A percentile compares a stretch with the other conserved stretches of the same genome.
These are phyloP conservation scores for Cossypha polioptera DNA, from an alignment of 2,797 vertebrate genomes.

Conservation along the genomic window DNA sequence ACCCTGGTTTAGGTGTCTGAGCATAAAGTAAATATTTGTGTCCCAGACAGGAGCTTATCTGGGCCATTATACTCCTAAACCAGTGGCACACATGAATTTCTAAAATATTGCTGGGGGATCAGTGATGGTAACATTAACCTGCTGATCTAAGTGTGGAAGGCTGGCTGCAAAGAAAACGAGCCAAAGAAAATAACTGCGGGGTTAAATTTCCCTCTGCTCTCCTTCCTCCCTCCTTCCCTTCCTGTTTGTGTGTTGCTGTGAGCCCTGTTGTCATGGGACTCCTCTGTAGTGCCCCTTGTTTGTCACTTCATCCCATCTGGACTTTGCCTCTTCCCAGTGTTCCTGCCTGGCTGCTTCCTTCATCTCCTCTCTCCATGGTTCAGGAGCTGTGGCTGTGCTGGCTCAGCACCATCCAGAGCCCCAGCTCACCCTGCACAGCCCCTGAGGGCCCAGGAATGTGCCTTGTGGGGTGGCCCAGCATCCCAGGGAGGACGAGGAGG, in stretches of 20 bases:
- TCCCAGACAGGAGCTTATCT: neutral
- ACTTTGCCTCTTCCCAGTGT: neutral
- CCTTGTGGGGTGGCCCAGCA: neutral
- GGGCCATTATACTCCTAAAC: neutral
- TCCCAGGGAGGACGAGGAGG: neutral
- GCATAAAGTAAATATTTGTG: neutral
- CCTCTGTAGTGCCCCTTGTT: neutral
- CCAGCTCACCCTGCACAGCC: neutral
- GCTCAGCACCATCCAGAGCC: neutral
- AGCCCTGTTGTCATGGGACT: neutral
- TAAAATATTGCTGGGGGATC: neutral
- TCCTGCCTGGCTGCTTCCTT: neutral
- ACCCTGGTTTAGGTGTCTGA: neutral
- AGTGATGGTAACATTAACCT: neutral
- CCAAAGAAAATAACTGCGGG: neutral
- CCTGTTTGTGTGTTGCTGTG: neutral
- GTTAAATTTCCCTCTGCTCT: neutral
- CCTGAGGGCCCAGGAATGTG: accelerated
- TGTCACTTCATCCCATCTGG: neutral
- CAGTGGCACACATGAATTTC: neutral
- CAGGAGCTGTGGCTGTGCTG: neutral
- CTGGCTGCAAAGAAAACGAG: neutral
- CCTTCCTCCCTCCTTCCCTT: neutral
- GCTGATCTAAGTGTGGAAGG: neutral
- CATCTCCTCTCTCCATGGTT: neutral